phyloP scores from a whole-genome alignment of 2,113 vertebrate genomes.

The Recurvirostra avosetta region DNA sequence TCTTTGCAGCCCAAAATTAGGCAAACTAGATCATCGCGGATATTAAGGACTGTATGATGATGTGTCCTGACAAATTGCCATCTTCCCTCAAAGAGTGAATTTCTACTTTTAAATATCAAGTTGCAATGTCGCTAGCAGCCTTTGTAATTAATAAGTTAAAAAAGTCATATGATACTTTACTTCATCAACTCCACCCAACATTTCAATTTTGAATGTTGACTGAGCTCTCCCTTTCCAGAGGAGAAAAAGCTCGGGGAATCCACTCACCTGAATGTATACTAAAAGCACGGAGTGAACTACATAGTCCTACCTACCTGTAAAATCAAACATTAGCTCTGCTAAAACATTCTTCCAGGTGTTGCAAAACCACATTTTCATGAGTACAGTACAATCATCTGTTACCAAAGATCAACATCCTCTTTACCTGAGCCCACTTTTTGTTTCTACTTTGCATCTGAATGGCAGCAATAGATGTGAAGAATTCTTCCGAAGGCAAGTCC shows the following conservation, averaged over 20 bases:
- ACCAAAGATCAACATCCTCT: not conserved
- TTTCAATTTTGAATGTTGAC: not conserved
- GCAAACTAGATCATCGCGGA: not conserved
- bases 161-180: not conserved
- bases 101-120: not conserved
- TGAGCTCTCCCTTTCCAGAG: not conserved
- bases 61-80: not conserved
- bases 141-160: not conserved
- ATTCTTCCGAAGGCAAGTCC: constrained; percentile 81
- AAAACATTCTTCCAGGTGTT: not conserved
- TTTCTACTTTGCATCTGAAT: constrained; percentile 92
- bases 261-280: not conserved
- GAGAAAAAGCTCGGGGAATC: not conserved
- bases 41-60: not conserved
- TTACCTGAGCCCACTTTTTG: constrained; percentile 92
- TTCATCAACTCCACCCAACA: not conserved
- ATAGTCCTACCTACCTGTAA: not conserved
- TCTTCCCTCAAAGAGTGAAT: not conserved
- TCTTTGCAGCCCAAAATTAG: not conserved
- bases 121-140: not conserved
- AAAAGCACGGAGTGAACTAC: not conserved
- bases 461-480: constrained; percentile 85
- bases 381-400: not conserved
- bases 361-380: not conserved
- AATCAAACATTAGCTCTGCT: not conserved